Conservation (phyloP, 2,888 invertebrate species). For the Caenorhabditis sp. region DNA sequence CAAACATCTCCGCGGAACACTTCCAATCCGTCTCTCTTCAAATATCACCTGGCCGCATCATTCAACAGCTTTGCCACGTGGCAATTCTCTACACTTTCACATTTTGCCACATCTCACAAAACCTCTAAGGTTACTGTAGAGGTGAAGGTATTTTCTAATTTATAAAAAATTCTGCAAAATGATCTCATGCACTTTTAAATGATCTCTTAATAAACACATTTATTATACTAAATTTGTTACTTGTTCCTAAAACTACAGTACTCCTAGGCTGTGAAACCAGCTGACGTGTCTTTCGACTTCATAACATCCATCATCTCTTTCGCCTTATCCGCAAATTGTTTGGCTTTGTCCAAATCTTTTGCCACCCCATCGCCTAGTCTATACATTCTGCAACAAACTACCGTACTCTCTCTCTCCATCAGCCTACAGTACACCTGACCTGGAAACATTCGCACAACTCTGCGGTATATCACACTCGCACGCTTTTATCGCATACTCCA, state of each 20-base stretch:
- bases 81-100: constrained; percentile 20
- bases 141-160: constrained; percentile 4
- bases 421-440: constrained; percentile 37
- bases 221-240: too few species aligned
- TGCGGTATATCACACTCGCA: constrained; percentile 86
- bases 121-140: constrained; percentile 9
- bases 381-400: constrained; percentile 72
- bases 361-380: constrained; percentile 66
- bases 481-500: constrained; percentile 80
- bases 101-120: constrained; percentile 25
- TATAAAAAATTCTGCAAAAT: constrained; percentile 8
- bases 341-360: constrained; percentile 59
- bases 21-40: constrained; percentile 29
- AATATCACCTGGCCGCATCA: constrained; percentile 18
- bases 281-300: constrained; percentile 40
- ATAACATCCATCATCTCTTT: constrained; percentile 54
- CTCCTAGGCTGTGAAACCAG: constrained; percentile 50
- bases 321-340: constrained; percentile 57
- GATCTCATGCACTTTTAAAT: constrained; percentile 9
- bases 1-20: constrained; percentile 26
- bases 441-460: constrained; percentile 86
- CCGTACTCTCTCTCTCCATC: not conserved
- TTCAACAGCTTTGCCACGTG: constrained; percentile 13
- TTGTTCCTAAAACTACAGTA: not conserved
- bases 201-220: not conserved